Conservation (phyloP, 2,888 invertebrate species). For the Chymomyza fuscimana region DNA sequence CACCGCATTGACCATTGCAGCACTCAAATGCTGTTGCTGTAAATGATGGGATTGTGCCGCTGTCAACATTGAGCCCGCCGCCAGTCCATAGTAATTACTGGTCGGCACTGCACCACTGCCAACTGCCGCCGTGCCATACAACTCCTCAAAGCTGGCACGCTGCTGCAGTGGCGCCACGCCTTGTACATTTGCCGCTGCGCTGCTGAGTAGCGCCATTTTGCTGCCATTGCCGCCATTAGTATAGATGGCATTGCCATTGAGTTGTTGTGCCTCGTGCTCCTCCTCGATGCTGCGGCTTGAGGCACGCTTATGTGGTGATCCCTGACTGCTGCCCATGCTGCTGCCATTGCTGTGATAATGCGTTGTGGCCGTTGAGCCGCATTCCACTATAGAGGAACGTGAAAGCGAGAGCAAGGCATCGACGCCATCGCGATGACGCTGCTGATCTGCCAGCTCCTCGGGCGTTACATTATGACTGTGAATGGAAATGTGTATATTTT, state of each 20-base stretch:
- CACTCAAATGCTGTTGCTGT: slow-evolving; percentile 28
- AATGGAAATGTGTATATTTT: neutral
- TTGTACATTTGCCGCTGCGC: slow-evolving; percentile 57
- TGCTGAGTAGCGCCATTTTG: slow-evolving; percentile 73
- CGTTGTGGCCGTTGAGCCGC: slow-evolving; percentile 56
- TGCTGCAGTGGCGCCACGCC: too few relatives aligned
- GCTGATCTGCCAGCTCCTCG: slow-evolving; percentile 84
- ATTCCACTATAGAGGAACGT: slow-evolving; percentile 83
- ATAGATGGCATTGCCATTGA: slow-evolving; percentile 2
- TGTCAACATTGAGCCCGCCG: slow-evolving; percentile 38
- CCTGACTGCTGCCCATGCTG: slow-evolving; percentile 60
- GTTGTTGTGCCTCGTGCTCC: slow-evolving; percentile 57
- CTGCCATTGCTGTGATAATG: slow-evolving; percentile 64
- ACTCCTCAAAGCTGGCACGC: slow-evolving; percentile 58
- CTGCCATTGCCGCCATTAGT: slow-evolving; percentile 51
- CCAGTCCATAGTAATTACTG: neutral
- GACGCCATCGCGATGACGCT: slow-evolving; percentile 88
- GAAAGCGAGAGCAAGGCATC: slow-evolving; percentile 89
- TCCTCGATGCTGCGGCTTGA: slow-evolving; percentile 74
- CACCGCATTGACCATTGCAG: slow-evolving; percentile 3
- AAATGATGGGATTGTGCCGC: slow-evolving; percentile 43
- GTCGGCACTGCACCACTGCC: neutral
- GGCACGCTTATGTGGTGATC: slow-evolving; percentile 78
- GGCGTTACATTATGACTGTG: slow-evolving; percentile 76
- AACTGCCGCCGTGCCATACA: slow-evolving; percentile 54